phyloP scores from a whole-genome alignment of 2,797 vertebrate species.

The Miichthys miiuy region DNA sequence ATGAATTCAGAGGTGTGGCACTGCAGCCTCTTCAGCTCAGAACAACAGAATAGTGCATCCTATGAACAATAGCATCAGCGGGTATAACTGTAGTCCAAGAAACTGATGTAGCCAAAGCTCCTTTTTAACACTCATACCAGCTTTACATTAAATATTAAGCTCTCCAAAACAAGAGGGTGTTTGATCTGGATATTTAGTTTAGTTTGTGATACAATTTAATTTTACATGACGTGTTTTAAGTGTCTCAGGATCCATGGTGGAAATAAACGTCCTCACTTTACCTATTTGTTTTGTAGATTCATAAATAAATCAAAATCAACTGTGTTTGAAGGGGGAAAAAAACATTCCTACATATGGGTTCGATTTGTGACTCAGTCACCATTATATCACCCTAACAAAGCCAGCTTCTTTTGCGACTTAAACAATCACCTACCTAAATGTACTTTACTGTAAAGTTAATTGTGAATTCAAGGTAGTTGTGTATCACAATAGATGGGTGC shows the following conservation, averaged over 20 bases:
- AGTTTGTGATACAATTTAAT: not conserved
- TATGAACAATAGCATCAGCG: not conserved
- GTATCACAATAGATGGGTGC: not conserved
- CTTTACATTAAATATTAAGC: not conserved
- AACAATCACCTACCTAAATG: not conserved
- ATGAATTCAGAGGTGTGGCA: slow-evolving; percentile 10
- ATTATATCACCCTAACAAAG: slow-evolving; percentile 3
- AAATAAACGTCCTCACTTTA: not conserved
- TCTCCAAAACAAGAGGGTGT: not conserved
- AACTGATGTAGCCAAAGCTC: not conserved
- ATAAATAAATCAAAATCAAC: slow-evolving; percentile 11
- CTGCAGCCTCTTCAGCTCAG: slow-evolving; percentile 13
- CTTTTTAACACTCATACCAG: not conserved
- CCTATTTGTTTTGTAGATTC: not conserved
- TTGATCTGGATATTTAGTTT: not conserved
- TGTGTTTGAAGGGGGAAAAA: not conserved
- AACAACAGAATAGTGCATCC: not conserved
- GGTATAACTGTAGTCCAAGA: not conserved
- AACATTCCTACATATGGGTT: not conserved
- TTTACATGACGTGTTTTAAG: slow-evolving; percentile 1
- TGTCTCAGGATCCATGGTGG: not conserved
- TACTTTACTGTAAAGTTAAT: not conserved
- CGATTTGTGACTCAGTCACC: not conserved
- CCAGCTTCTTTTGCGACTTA: not conserved
- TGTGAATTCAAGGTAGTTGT: not conserved